Conservation (phyloP, 2,888 invertebrate genomes). For the Microctonus aethiopoides region DNA sequence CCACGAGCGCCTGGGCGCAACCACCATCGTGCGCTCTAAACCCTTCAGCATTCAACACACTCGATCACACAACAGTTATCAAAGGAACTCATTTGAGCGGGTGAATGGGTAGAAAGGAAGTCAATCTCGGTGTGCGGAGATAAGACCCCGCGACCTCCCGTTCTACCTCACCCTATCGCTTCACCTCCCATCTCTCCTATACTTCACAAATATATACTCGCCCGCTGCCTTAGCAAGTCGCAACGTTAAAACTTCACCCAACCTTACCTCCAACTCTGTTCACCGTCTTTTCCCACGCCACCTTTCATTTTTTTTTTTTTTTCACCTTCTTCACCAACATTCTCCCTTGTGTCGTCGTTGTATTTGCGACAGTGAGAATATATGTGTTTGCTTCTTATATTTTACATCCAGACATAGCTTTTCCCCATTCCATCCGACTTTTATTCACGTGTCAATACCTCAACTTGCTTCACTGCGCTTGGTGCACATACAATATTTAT, state of each 20-base stretch:
- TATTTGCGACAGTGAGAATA: neutral
- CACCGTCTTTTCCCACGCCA: neutral
- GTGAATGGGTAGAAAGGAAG: slow-evolving; percentile 66
- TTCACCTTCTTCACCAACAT: slow-evolving; percentile 6
- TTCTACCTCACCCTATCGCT: slow-evolving; percentile 39
- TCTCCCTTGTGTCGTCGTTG: slow-evolving; percentile 11
- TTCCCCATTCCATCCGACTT: slow-evolving; percentile 37
- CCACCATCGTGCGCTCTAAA: slow-evolving; percentile 52
- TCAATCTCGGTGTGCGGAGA: slow-evolving; percentile 66
- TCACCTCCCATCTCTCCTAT: slow-evolving; percentile 11
- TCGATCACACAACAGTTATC: slow-evolving; percentile 67
- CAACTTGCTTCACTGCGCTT: slow-evolving; percentile 32
- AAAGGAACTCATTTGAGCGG: slow-evolving; percentile 67
- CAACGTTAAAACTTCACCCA: slow-evolving; percentile 5
- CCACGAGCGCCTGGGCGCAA: slow-evolving; percentile 17
- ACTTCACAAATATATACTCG: slow-evolving; percentile 1
- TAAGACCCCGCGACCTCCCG: slow-evolving; percentile 58
- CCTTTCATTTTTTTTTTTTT: neutral
- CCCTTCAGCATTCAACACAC: slow-evolving; percentile 66
- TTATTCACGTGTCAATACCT: slow-evolving; percentile 51
- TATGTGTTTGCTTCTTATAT: slow-evolving; percentile 27
- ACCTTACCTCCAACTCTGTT: slow-evolving; percentile 4
- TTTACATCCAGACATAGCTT: slow-evolving; percentile 33
- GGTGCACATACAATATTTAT: slow-evolving; percentile 29
- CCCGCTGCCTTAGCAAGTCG: slow-evolving; percentile 32